Evolutionary conservation across 2,797 vertebrate genomes (phyloP).

Genomic region (Gobionotothen gibberifrons): DNA sequence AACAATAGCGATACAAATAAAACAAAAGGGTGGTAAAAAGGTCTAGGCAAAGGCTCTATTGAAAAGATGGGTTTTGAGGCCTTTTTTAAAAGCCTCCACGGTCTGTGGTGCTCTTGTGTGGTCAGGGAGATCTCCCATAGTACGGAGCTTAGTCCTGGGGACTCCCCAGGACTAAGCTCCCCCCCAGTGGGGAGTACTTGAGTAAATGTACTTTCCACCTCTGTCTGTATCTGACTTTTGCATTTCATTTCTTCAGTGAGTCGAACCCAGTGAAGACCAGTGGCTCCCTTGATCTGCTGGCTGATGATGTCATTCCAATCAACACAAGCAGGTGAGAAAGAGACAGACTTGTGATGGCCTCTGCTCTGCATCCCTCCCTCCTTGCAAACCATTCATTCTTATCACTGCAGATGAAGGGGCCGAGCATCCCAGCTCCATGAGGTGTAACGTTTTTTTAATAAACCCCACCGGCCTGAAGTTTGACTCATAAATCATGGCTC

Average conservation of each 20-base stretch:
- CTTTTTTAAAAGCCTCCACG: too few relatives aligned
- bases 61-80: too few relatives aligned
- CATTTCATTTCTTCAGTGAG: slow-evolving; percentile 55
- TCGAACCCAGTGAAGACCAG: slow-evolving; percentile 51
- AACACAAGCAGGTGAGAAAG: slow-evolving; percentile 66
- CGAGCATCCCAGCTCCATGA: slow-evolving; percentile 15
- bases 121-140: too few relatives aligned
- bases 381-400: slow-evolving; percentile 19
- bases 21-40: too few relatives aligned
- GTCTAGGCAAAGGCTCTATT: too few relatives aligned
- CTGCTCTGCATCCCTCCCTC: slow-evolving; percentile 12
- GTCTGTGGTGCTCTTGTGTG: too few relatives aligned
- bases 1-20: too few relatives aligned
- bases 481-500: slow-evolving; percentile 56
- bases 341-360: slow-evolving; percentile 15
- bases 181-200: too few relatives aligned
- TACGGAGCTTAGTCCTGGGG: too few relatives aligned
- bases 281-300: slow-evolving; percentile 60
- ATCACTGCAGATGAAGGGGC: slow-evolving; percentile 36
- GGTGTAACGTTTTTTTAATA: slow-evolving; percentile 37
- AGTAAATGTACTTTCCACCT: too few relatives aligned
- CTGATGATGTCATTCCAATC: slow-evolving; percentile 63
- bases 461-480: slow-evolving; percentile 44
- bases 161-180: too few relatives aligned
- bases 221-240: slow-evolving; percentile 37